A percentile compares a stretch with the other conserved stretches of the same genome.
These are phyloP conservation scores for Beris chalybata DNA, from an alignment of 2,888 invertebrate species.

Conservation along the genomic window DNA sequence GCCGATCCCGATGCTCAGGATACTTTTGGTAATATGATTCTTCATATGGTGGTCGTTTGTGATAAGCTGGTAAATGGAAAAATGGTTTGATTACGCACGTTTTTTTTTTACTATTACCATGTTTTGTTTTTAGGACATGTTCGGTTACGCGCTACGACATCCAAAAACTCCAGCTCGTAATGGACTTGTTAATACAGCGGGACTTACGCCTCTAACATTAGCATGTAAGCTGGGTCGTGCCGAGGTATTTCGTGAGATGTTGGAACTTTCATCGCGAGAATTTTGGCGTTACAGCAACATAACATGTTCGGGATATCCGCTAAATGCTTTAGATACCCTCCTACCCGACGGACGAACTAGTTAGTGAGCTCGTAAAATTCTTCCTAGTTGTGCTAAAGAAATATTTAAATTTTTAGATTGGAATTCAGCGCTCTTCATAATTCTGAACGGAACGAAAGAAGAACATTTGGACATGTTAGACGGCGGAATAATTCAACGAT, in stretches of 20 bases:
- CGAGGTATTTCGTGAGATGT: conserved; percentile 96
- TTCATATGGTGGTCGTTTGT: conserved; percentile 99
- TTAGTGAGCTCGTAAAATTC: conserved; percentile 50
- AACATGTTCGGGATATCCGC: conserved; percentile 95
- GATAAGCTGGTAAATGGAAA: conserved; percentile 80
- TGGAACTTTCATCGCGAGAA: conserved; percentile 91
- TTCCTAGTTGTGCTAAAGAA: background rate
- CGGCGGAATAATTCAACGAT: conserved; percentile 94
- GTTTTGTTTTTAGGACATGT: conserved; percentile 80
- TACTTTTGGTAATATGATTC: conserved; percentile 95
- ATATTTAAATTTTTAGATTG: conserved; percentile 69
- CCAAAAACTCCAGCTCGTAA: conserved; percentile 91
- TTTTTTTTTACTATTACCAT: background rate
- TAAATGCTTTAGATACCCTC: conserved; percentile 94
- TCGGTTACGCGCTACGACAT: conserved; percentile 94
- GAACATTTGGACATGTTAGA: conserved; percentile 99
- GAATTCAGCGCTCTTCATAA: conserved; percentile 97
- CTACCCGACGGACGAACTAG: conserved; percentile 93
- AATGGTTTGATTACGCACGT: background rate
- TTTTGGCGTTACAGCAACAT: conserved; percentile 99
- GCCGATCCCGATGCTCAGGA: conserved; percentile 97
- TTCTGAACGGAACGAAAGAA: conserved; percentile 94
- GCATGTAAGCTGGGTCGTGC: conserved; percentile 96
- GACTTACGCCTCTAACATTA: conserved; percentile 92
- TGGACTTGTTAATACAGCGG: conserved; percentile 84